These are phyloP conservation scores for Pemphredon lugubris DNA, from an alignment of 2,888 invertebrate species.

Conservation along the genomic window DNA sequence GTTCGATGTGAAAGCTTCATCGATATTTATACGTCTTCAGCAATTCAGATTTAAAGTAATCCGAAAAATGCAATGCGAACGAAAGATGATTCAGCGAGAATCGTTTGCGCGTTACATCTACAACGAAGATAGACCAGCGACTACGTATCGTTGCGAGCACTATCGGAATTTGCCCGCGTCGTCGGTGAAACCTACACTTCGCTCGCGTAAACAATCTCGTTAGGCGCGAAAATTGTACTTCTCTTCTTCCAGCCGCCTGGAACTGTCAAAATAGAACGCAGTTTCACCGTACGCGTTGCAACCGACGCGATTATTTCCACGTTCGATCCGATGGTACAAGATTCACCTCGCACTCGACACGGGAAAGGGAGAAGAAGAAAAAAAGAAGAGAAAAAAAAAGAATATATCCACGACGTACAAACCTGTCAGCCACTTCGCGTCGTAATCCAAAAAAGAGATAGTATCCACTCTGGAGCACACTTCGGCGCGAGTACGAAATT, in stretches of 20 bases:
- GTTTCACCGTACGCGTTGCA: no score
- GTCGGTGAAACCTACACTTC: conserved; percentile 2
- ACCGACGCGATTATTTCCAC: no score
- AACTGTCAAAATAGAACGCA: neutral
- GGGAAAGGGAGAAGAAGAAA: neutral
- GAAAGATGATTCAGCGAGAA: conserved; percentile 10
- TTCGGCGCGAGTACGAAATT: conserved; percentile 55
- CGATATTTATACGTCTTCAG: conserved; percentile 47
- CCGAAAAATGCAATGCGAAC: no score
- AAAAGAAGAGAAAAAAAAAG: neutral
- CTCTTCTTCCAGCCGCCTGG: neutral
- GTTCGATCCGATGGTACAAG: no score
- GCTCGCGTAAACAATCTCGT: conserved; percentile 3
- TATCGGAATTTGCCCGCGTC: neutral
- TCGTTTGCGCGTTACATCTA: no score
- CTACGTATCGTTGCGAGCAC: no score
- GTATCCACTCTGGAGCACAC: conserved; percentile 60
- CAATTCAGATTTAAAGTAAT: no score
- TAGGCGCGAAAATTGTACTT: conserved; percentile 1
- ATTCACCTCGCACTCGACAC: no score
- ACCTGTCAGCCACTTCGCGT: conserved; percentile 55
- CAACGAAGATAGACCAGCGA: no score
- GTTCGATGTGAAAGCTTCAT: conserved; percentile 6
- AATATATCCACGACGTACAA: conserved; percentile 27
- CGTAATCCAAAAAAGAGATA: conserved; percentile 50